Conservation (phyloP, 2,113 vertebrate genomes). For the Podocnemis expansa region DNA sequence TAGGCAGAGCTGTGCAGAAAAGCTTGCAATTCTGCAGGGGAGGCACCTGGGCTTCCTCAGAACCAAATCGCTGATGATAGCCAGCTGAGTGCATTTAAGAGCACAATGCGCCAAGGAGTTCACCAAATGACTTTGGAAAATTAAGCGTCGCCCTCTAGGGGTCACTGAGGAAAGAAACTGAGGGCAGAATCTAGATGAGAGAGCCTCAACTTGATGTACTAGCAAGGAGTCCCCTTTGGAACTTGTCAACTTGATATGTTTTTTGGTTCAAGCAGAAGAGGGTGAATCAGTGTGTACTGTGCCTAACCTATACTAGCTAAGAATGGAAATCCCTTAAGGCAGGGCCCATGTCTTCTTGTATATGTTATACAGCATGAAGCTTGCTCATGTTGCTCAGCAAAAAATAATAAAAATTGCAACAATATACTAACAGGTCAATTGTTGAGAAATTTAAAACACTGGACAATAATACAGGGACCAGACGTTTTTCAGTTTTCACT, state of each 20-base stretch:
- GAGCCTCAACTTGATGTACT: background rate
- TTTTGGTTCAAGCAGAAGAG: no score
- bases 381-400: background rate
- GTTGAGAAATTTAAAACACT: background rate
- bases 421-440: background rate
- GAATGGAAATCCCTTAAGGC: background rate
- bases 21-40: background rate
- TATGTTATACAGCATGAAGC: background rate
- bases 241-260: no score
- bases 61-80: background rate
- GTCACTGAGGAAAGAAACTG: conserved; percentile 3
- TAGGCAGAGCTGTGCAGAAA: background rate
- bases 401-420: background rate
- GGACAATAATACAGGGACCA: background rate
- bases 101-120: background rate
- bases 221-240: no score
- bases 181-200: background rate
- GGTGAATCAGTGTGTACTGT: background rate
- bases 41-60: background rate
- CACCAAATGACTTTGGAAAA: background rate
- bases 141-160: background rate
- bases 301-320: background rate
- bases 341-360: background rate
- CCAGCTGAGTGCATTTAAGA: background rate
- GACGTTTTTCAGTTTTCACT: background rate